Base-by-base conservation (phyloP, 2,888 invertebrate genomes). In the Plemyria rubiginata region DNA sequence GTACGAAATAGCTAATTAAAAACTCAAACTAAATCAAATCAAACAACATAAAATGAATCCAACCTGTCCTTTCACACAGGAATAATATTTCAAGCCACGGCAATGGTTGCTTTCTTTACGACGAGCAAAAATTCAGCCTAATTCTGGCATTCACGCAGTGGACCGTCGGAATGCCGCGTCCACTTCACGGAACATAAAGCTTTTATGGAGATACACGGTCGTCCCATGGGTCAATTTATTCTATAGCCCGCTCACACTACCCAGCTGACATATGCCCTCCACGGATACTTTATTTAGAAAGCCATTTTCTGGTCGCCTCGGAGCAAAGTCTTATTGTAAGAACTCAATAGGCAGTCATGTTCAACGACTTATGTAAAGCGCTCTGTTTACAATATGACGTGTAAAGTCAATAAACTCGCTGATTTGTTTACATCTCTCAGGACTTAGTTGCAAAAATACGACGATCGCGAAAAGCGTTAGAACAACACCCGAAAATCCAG, bases 131-230 rank as follows among this genome's bases (percentile, higher is more conserved):
- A 68, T 65, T 66, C 66, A 62, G 62, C 60, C 68, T 73, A 78
- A 76, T 74, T 72, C 77, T 59, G 67, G 71, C 74, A 76, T 75
- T 74, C 70, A 70, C 71, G 67, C 68, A 57, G 50, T 50, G 75
- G 72, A 65, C 64, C 67, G 68, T 61, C 62, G 79, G 78, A 78
- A 81, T 80, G 77, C 69, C 68, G 68, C 62, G 78, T 72, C 79
- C 82, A 81, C 82, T 87, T 86, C 86, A 87, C 85, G 86, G 79
- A 62, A 84, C 87, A 87, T 88, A 88, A 88, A 89, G 76, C 84
- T 78, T 86, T 88, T 86, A 87, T 85, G 82, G 81, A 85, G 84
- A 85, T 80, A 79, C 77, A 81, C 78, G 75, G 70, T 71, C 77
- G 70, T 65, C 69, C 74, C 69, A 70, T 70, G 63, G 72, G 71